Evolutionary conservation across 2,797 vertebrate genomes (phyloP), one percentile per base, ranked within the genome.

Genomic region (Melanotaenia parkinsoni): DNA sequence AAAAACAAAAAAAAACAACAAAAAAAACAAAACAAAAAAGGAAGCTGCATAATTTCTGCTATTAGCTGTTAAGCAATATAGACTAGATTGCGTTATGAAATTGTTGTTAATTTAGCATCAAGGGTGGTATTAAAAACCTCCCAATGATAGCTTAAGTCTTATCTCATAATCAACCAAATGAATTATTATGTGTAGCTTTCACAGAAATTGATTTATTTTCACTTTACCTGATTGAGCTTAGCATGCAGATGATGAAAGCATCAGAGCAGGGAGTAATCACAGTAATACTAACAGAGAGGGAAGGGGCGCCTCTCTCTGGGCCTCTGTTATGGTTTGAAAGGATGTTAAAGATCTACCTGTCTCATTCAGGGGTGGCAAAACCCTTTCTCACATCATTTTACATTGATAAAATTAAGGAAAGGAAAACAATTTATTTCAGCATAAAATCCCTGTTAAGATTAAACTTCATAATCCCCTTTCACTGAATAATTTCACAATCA

Each of bases 361-460:
- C 51, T 77, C 65, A 70, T 86, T 84, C 78, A 69, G 71, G 76
- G 50, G 64, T 75, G 80, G 40, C 32, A 59, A 82, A 91, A 89
- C 80, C 79, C 70, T 70, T 58, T 67, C 68, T 66, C 50, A 53
- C 58, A 81, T 85, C 63, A 78, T 80, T 85, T 81, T 82, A 70
- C 70, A 66, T 70, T 90, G 76, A 90, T 86, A 76, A 81, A 43
- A 82, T 51, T 59, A 57, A 30, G 74, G 58, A 50, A 76, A 50
- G 56, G 50, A 79, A 79, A 79, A 85, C 79, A 32, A 83, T 86
- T 83, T 78, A 87, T 84, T 86, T 77, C 58, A 58, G 58, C 58
- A 38, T 70, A 61, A 87, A 90, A 90, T 83, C 83, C 79, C 74
- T 64, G 80, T 85, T 75, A 81, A 86, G 85, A 92, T 91, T 85